Conservation (phyloP, 2,888 invertebrate genomes). For the Drosophila peninsularis region DNA sequence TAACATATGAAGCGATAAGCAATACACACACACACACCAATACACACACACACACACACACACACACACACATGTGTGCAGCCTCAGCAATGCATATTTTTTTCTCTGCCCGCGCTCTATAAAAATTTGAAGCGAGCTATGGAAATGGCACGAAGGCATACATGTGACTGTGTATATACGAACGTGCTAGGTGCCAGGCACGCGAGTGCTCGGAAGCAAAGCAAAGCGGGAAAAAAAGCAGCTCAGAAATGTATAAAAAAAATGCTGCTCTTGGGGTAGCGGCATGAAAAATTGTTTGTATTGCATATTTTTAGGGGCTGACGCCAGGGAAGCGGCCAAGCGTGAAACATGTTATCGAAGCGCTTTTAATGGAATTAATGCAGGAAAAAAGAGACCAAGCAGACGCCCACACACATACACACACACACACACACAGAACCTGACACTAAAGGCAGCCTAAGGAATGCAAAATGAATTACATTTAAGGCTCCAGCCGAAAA, state of each 20-base stretch:
- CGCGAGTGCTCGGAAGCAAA: constrained; percentile 42
- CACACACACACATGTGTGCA: constrained; percentile 13
- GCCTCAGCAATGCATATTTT: constrained; percentile 38
- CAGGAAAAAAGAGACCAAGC: constrained; percentile 43
- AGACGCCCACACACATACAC: constrained; percentile 18
- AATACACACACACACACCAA: constrained; percentile 23
- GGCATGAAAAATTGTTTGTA: constrained; percentile 71
- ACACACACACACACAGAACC: constrained; percentile 8
- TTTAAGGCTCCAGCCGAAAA: constrained; percentile 10
- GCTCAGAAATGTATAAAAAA: constrained; percentile 10
- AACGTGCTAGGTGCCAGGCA: constrained; percentile 46
- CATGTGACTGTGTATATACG: not conserved
- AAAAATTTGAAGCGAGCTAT: constrained; percentile 47
- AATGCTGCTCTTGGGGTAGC: constrained; percentile 35
- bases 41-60: not conserved
- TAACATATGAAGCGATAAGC: constrained; percentile 65
- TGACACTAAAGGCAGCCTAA: constrained; percentile 8
- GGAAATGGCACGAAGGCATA: constrained; percentile 23
- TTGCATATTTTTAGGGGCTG: constrained; percentile 72
- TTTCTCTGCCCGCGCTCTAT: constrained; percentile 31
- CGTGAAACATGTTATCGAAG: constrained; percentile 72
- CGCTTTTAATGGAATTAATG: constrained; percentile 73
- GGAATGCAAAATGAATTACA: constrained; percentile 55
- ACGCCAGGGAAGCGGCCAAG: constrained; percentile 59
- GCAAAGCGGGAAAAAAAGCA: not conserved